Conservation (phyloP, 1,140 invertebrate genomes). For the Macrosteles quadrilineatus region DNA sequence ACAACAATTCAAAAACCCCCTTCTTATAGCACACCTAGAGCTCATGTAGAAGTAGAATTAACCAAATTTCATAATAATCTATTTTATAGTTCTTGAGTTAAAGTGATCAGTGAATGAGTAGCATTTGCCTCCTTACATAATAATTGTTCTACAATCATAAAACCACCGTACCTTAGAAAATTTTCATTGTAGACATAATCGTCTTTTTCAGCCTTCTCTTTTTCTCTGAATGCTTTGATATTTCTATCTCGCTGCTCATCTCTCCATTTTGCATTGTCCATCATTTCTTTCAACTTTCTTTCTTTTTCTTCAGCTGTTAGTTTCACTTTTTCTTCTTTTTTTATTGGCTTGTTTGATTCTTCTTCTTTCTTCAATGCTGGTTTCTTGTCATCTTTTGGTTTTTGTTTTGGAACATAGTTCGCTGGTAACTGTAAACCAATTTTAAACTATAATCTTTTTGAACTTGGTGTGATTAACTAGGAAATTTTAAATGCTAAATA, state of each 20-base stretch:
- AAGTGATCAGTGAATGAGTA: too few species aligned
- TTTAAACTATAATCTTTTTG: too few species aligned
- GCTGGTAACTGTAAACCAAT: neutral
- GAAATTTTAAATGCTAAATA: too few species aligned
- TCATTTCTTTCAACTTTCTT: constrained; percentile 75
- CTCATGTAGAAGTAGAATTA: too few species aligned
- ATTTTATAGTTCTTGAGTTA: too few species aligned
- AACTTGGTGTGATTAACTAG: too few species aligned
- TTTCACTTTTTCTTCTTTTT: constrained; percentile 35
- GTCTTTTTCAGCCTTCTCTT: constrained; percentile 60
- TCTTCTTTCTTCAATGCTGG: constrained; percentile 13
- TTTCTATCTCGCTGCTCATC: constrained; percentile 66
- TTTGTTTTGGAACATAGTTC: constrained; percentile 21
- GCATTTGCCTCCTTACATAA: too few species aligned
- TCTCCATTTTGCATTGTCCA: constrained; percentile 70
- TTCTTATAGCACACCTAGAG: too few species aligned
- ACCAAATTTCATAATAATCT: too few species aligned
- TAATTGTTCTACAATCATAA: too few species aligned
- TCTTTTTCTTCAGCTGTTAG: constrained; percentile 72
- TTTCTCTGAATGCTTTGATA: constrained; percentile 64
- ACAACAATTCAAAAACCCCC: too few species aligned
- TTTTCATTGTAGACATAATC: constrained; percentile 51
- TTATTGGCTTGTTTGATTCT: constrained; percentile 30
- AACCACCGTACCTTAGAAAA: constrained; percentile 56
- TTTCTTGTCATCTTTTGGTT: constrained; percentile 23